A percentile compares a stretch with the other conserved stretches of the same genome.
These are phyloP conservation scores for Calameuta filiformis DNA, from an alignment of 2,888 invertebrate genomes.

Conservation along the genomic window DNA sequence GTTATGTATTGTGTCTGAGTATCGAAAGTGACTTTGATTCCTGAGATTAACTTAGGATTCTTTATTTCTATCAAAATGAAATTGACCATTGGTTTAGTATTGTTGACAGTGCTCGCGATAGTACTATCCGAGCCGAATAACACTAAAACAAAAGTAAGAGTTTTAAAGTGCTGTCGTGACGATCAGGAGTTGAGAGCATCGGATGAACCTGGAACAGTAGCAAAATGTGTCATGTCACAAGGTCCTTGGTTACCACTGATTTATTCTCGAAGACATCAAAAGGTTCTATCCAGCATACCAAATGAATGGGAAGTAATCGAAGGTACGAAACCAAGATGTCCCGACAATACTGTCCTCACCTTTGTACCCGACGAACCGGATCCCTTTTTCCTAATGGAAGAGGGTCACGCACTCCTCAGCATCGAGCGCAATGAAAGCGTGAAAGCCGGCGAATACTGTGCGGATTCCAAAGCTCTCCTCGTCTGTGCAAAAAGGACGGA, in stretches of 20 bases:
- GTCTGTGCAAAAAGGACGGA: constrained; percentile 69
- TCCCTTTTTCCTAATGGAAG: constrained; percentile 72
- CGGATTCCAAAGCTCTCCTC: constrained; percentile 74
- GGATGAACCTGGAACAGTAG: constrained; percentile 39
- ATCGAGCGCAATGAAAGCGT: constrained; percentile 65
- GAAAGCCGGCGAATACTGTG: constrained; percentile 74
- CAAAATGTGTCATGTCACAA: constrained; percentile 50
- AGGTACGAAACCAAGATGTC: constrained; percentile 60
- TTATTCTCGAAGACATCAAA: constrained; percentile 68
- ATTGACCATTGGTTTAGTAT: neutral
- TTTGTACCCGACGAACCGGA: constrained; percentile 50
- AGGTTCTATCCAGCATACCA: constrained; percentile 67
- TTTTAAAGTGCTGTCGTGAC: constrained; percentile 70
- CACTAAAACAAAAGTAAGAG: constrained; percentile 43
- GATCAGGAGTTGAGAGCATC: constrained; percentile 67
- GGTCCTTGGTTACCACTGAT: constrained; percentile 71
- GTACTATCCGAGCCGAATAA: neutral
- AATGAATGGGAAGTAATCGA: constrained; percentile 67
- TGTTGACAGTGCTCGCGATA: neutral
- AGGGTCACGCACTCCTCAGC: constrained; percentile 73
- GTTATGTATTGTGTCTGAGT: neutral
- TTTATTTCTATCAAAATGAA: neutral
- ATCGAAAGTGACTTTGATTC: neutral
- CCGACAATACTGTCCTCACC: constrained; percentile 52
- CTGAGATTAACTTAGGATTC: neutral